Conservation (phyloP, 1,140 invertebrate genomes). For the Sycobia sp. region DNA sequence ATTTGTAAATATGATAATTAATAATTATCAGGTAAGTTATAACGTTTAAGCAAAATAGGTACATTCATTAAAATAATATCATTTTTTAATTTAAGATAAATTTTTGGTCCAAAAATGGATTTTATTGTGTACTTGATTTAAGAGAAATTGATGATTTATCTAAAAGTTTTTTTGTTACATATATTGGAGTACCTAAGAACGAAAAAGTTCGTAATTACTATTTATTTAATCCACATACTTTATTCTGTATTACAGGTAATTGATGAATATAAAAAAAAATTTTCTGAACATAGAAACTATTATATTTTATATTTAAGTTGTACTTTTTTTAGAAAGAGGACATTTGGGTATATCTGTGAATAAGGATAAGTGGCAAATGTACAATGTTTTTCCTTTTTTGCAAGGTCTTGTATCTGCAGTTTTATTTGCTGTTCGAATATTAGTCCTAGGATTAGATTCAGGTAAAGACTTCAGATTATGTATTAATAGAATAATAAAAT, state of each 20-base stretch:
- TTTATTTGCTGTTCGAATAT: conserved; percentile 30
- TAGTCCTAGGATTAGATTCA: conserved; percentile 40
- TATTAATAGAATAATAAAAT: background rate
- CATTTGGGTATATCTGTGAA: conserved; percentile 37
- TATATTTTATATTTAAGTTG: background rate
- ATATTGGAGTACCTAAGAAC: conserved; percentile 14
- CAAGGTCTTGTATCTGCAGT: conserved; percentile 34
- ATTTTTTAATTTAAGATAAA: conserved; percentile 31
- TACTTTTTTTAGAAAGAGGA: conserved; percentile 34
- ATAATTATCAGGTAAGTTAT: conserved; percentile 17
- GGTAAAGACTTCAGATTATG: conserved; percentile 32
- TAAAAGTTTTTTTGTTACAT: background rate
- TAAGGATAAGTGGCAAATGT: conserved; percentile 37
- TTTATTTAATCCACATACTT: conserved; percentile 36
- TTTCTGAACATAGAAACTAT: background rate
- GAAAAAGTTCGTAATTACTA: conserved; percentile 35
- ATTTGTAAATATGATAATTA: conserved; percentile 19
- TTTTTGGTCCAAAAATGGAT: conserved; percentile 34
- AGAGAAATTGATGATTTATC: background rate
- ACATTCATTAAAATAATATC: conserved; percentile 1
- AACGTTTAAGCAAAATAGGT: background rate
- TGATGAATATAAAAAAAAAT: background rate
- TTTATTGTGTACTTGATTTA: conserved; percentile 22
- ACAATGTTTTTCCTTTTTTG: conserved; percentile 36
- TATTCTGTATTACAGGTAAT: conserved; percentile 39